phyloP scores from a whole-genome alignment of 2,888 invertebrate species.

The Glyphotaelius pellucidus region DNA sequence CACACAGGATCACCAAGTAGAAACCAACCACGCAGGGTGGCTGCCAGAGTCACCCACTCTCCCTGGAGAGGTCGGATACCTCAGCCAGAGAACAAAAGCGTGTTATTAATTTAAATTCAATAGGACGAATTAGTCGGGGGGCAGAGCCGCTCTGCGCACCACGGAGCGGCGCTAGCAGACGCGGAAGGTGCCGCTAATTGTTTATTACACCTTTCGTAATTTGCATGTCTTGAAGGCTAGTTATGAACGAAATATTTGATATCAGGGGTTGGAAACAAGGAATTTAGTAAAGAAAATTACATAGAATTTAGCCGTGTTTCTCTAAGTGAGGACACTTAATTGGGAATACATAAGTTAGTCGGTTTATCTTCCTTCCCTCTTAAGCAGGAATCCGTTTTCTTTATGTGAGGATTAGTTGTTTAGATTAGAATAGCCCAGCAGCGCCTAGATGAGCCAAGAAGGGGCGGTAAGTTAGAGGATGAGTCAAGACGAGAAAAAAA shows the following conservation, averaged over 20 bases:
- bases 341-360: not conserved
- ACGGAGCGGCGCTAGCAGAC: slow-evolving; percentile 61
- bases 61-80: slow-evolving; percentile 42
- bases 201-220: slow-evolving; percentile 64
- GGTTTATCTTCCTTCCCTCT: no score
- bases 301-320: not conserved
- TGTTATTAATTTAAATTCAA: slow-evolving; percentile 62
- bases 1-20: not conserved
- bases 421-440: no score
- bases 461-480: no score
- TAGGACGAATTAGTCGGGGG: slow-evolving; percentile 56
- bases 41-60: slow-evolving; percentile 54
- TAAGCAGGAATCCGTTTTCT: no score
- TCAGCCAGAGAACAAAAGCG: slow-evolving; percentile 57
- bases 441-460: no score
- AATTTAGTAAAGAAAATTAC: not conserved
- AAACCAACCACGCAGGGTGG: slow-evolving; percentile 48
- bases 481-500: no score
- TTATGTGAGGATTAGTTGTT: no score
- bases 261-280: not conserved
- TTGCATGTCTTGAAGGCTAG: slow-evolving; percentile 55
- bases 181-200: slow-evolving; percentile 65
- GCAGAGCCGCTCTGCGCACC: slow-evolving; percentile 31
- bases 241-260: slow-evolving; percentile 45
- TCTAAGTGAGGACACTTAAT: not conserved